Conservation (phyloP, 1,140 invertebrate genomes). For the Brachionus angularis region DNA sequence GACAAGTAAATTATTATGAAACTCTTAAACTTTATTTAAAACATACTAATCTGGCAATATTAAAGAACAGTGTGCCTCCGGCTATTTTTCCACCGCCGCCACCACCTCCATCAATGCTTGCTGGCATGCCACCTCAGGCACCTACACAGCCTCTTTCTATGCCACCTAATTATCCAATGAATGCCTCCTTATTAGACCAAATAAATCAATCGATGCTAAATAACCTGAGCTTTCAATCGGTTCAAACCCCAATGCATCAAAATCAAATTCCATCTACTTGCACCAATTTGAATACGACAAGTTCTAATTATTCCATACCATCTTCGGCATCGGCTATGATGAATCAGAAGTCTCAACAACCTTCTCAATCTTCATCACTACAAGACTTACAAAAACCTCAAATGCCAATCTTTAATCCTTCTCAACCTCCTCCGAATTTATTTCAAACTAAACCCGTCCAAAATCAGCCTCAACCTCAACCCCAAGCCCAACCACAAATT, state of each 20-base stretch:
- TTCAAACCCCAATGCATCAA: slow-evolving; percentile 22
- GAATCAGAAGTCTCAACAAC: neutral
- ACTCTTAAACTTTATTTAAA: neutral
- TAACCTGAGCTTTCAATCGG: slow-evolving; percentile 39
- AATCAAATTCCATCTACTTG: slow-evolving; percentile 1
- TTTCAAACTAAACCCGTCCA: too few species aligned
- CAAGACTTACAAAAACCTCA: too few species aligned
- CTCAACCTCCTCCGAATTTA: too few species aligned
- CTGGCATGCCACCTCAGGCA: neutral
- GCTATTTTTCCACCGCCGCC: slow-evolving; percentile 28
- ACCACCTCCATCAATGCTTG: too few species aligned
- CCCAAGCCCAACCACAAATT: neutral
- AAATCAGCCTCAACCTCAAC: slow-evolving; percentile 6
- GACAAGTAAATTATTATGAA: neutral
- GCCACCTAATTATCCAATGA: neutral
- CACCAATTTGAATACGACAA: neutral
- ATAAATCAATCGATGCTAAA: slow-evolving; percentile 40
- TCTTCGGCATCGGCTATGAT: slow-evolving; percentile 10
- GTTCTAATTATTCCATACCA: slow-evolving; percentile 12
- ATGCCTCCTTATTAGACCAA: slow-evolving; percentile 7
- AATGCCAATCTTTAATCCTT: too few species aligned
- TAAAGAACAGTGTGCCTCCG: neutral
- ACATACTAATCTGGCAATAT: too few species aligned
- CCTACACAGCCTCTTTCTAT: neutral
- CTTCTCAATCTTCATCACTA: too few species aligned